Percentiles rank a stretch among this genome's conserved stretches.
Conservation (phyloP, 2,888 invertebrate species). For the Acrocyrtus sp. region DNA sequence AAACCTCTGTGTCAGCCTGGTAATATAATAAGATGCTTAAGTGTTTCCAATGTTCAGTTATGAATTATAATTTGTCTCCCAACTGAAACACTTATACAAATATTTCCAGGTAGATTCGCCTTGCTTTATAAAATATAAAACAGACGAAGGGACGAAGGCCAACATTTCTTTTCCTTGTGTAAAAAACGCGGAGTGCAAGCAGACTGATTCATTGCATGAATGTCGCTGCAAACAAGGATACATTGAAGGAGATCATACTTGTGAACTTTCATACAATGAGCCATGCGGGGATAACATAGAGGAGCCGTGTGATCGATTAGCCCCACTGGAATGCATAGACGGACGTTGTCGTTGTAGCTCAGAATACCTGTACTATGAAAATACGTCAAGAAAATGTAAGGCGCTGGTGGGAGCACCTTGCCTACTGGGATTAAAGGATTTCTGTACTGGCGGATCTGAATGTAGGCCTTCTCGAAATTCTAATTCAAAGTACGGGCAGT, state of each 20-base stretch:
- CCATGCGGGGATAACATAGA: slow-evolving; percentile 12
- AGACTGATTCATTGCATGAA: slow-evolving; percentile 15
- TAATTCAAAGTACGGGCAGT: slow-evolving; percentile 26
- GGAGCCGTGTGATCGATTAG: slow-evolving; percentile 21
- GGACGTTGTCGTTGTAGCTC: slow-evolving; percentile 22
- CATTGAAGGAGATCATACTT: slow-evolving; percentile 33
- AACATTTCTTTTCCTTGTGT: slow-evolving; percentile 41
- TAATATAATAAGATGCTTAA: no score
- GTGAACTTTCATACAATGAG: slow-evolving; percentile 19
- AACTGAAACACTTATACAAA: no score
- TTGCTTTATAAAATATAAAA: slow-evolving; percentile 20
- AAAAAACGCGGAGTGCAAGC: slow-evolving; percentile 36
- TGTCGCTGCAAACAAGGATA: slow-evolving; percentile 23
- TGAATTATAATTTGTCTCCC: no score
- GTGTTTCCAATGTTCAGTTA: no score
- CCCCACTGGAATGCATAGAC: slow-evolving; percentile 27
- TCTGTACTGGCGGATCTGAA: slow-evolving; percentile 31
- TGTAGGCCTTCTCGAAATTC: slow-evolving; percentile 20
- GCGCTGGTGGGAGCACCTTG: slow-evolving; percentile 26
- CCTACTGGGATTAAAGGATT: slow-evolving; percentile 17
- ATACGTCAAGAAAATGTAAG: slow-evolving; percentile 21
- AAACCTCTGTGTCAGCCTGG: slow-evolving; percentile 28
- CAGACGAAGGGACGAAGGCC: slow-evolving; percentile 11
- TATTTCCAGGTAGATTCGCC: slow-evolving; percentile 28
- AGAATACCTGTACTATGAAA: slow-evolving; percentile 34